Evolutionary conservation across 2,797 vertebrate genomes (phyloP), one percentile per base, ranked within the genome.

Genomic region (Rhadinocentrus ornatus): DNA sequence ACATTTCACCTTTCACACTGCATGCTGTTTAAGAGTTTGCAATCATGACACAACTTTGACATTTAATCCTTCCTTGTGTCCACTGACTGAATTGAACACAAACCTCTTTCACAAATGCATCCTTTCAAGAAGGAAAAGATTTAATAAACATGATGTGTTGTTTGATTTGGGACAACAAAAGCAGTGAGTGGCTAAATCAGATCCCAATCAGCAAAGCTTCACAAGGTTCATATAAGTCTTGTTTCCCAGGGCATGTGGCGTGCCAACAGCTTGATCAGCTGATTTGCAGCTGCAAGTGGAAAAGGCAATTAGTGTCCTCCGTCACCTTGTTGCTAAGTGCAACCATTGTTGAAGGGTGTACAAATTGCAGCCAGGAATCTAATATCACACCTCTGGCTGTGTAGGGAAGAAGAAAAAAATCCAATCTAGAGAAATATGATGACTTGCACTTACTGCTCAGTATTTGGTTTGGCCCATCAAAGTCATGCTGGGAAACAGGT

Each of bases 251-350:
- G 68, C 27, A 35, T 56, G 72, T 46, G 6, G 56, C 74, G 24
- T 67, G 81, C 84, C 82, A 84, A 59, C 18, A 29, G 53, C 79
- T 83, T 91, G 84, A 91, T 89, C 87, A 88, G 83, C 82, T 71
- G 71, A 71, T 64, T 66, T 50, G 52, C 82, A 3, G n/a, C 69
- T 41, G 76, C 71, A 74, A 83, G 79, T 72, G 69, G 80, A 86
- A 83, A 65, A 86, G 84, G 72, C 87, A 86, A 90, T 92, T 90
- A 90, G 80, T 82, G 78, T 78, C 75, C 71, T 66, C 83, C 74
- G 86, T 91, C 87, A 86, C 88, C 86, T 90, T 82, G 64, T 71
- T 85, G 83, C 87, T 87, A 86, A 88, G 87, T 86, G 81, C 78
- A 85, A 75, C 74, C 71, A 55, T 65, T 0, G 70, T 73, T 89